Evolutionary conservation across 2,888 invertebrate species (phyloP).

Genomic region (Vanessa cardui): DNA sequence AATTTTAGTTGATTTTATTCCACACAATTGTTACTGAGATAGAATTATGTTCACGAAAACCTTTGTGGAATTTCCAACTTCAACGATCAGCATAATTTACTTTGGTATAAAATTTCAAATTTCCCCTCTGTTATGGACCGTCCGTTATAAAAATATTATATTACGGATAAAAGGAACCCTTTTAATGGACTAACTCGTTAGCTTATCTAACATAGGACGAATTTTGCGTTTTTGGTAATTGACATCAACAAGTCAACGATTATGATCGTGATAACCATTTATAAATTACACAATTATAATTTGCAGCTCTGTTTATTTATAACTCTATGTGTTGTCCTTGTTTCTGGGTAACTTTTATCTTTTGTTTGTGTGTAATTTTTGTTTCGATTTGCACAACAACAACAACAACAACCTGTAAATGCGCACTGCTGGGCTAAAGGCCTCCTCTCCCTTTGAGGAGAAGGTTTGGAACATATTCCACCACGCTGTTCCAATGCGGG

Average conservation of each 20-base stretch:
- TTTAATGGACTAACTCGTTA: conserved; percentile 42
- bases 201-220: conserved; percentile 26
- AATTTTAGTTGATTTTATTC: conserved; percentile 2
- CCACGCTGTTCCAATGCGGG: too few species aligned
- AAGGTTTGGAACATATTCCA: too few species aligned
- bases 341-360: too few species aligned
- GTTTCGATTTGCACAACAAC: too few species aligned
- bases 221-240: conserved; percentile 22
- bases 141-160: conserved; percentile 37
- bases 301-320: not conserved
- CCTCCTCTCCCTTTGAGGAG: too few species aligned
- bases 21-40: not conserved
- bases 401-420: too few species aligned
- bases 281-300: not conserved
- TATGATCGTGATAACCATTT: conserved; percentile 12
- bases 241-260: conserved; percentile 23
- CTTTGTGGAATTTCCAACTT: conserved; percentile 22
- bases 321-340: not conserved
- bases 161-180: conserved; percentile 40
- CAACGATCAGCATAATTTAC: conserved; percentile 30
- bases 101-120: conserved; percentile 32
- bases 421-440: too few species aligned
- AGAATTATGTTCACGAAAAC: conserved; percentile 15
- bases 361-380: too few species aligned
- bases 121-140: conserved; percentile 29